Evolutionary conservation across 1,140 invertebrate species (phyloP), one percentile per base, ranked within the genome.

Genomic region (Euschistus heros): DNA sequence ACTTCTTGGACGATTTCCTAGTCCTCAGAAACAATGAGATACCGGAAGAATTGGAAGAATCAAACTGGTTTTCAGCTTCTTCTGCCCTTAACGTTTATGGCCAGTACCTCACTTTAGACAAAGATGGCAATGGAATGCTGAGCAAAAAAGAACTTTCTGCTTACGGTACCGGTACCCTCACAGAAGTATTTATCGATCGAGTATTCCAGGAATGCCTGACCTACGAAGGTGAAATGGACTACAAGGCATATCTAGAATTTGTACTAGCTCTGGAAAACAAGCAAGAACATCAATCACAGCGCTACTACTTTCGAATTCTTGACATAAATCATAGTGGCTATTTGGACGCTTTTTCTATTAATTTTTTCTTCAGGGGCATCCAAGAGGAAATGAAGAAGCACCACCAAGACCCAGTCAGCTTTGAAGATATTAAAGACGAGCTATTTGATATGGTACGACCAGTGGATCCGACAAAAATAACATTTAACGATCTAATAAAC

Each of bases 381-480:
- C 88, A 94, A 77, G 87, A 94, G 68, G 88, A 94, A 76, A 88
- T 97, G 82, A 81, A 82, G 33, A 78, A 84, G 15, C 86, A 92
- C 74, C 87, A 86, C 13, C 88, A 90, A 64, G 90, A 94, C 69
- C 84, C 87, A 1, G 88, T 96, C 0, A 85, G 84, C 68, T 97
- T 97, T 76, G 87, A 94, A 69, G 92, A 97, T 79, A 88, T 98
- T 0, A 94, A 94, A 77, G 91, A 97, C 78, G 94, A 97, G 78
- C 93, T 98, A 70, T 97, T 97, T 79, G 94, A 98, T 77, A 97
- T 98, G 93, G 89, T 97, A 0, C 88, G 91, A 71, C 93, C 94
- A 1, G 81, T 80, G 62, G 83, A 96, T 77, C 86, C 91, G 0
- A 79, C 83, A 6, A 85, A 85, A 74, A 94, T 98, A 68, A 95